Conservation (phyloP, 1,140 invertebrate species). For the Globodera ellingtonae region DNA sequence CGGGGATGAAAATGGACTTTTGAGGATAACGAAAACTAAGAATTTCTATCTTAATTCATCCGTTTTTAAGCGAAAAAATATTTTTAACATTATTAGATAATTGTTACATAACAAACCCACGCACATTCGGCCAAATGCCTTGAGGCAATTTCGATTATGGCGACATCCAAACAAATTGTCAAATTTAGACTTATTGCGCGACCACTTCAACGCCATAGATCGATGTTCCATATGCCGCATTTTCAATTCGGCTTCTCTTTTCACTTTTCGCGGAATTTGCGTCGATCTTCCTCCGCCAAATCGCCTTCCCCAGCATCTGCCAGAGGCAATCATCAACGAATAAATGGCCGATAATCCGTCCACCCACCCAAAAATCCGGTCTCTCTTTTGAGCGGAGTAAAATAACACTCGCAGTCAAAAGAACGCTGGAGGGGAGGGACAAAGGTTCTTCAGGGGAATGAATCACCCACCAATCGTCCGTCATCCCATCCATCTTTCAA, state of each 20-base stretch:
- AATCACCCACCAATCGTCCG: no score
- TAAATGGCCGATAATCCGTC: conserved; percentile 10
- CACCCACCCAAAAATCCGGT: conserved; percentile 6
- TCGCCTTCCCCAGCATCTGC: neutral
- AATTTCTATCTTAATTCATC: no score
- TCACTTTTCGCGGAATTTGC: neutral
- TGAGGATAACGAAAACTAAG: neutral
- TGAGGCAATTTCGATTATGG: no score
- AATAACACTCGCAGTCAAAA: neutral
- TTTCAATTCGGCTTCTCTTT: neutral
- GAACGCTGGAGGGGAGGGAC: neutral
- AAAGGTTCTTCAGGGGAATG: neutral
- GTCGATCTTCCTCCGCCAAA: neutral
- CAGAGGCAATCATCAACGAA: neutral
- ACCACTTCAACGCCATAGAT: no score
- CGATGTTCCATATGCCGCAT: no score
- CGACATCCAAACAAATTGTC: no score
- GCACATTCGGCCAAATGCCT: no score
- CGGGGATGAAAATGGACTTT: neutral
- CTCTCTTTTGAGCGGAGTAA: conserved; percentile 7
- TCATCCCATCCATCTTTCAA: no score
- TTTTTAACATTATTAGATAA: no score
- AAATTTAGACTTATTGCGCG: no score
- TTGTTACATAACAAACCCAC: no score
- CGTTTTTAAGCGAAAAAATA: no score